Evolutionary conservation across 2,888 invertebrate species (phyloP).

Genomic region (Melitaea athalia): DNA sequence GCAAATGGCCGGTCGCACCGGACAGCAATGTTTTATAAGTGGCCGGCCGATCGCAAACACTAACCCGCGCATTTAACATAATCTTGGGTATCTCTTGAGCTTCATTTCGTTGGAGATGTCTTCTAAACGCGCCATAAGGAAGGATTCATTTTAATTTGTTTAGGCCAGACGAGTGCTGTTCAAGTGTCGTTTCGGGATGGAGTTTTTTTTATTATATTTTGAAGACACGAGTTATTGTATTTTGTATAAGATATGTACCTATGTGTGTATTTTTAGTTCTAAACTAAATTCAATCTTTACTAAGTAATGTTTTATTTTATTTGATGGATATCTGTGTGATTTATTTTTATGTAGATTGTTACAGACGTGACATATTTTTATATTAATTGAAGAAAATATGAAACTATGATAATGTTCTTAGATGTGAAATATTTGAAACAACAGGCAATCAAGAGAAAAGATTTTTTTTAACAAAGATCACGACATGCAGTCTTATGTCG

Average conservation of each 20-base stretch:
- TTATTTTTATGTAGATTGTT: too few species aligned
- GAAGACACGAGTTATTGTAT: neutral
- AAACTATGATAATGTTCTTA: too few species aligned
- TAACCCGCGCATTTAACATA: slow-evolving; percentile 62
- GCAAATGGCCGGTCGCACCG: slow-evolving; percentile 30
- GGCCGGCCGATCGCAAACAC: slow-evolving; percentile 52
- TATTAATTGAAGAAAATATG: too few species aligned
- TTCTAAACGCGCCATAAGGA: slow-evolving; percentile 15
- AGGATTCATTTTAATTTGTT: slow-evolving; percentile 4
- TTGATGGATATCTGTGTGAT: too few species aligned
- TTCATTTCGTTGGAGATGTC: slow-evolving; percentile 7
- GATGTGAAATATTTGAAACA: too few species aligned
- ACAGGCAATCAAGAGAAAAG: too few species aligned
- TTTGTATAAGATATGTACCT: neutral
- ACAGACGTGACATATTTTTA: too few species aligned
- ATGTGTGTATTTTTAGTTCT: too few species aligned
- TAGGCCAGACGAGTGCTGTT: neutral
- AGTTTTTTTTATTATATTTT: neutral
- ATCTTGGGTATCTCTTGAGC: slow-evolving; percentile 54
- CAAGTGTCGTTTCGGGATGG: neutral
- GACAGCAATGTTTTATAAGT: slow-evolving; percentile 62
- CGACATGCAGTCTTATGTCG: too few species aligned
- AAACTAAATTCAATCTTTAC: too few species aligned
- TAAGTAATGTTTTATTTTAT: too few species aligned
- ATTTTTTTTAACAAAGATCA: too few species aligned